Evolutionary conservation across 2,113 vertebrate genomes (phyloP), one percentile per base, ranked within the genome.

Genomic region (Merops nubicus): DNA sequence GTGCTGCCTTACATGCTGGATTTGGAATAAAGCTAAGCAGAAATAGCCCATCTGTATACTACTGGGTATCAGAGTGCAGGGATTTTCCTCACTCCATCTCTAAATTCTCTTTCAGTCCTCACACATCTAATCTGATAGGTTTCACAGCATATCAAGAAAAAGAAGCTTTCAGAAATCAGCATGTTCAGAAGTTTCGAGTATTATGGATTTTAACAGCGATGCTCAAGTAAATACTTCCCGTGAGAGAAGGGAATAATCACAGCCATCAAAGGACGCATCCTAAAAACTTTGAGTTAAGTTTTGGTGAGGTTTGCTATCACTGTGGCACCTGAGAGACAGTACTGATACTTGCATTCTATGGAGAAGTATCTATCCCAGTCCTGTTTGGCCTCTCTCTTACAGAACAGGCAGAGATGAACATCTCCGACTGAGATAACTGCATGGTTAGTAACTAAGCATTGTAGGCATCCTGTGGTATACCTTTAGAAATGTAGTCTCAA

Each of bases 291-390:
- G 9, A 34, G 28, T 3, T n/a, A 54, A 34, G 14, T 53, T 84
- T 54, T 62, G 20, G 20, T 51, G 34, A 42, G 26, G 13, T 65
- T 70, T 48, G 47, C 11, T 19, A 40, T 59, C 43, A 31, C 26
- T 0, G 0, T 26, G 22, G 53, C 34, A 69, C 16, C 34, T 10
- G 8, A 31, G 5, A 40, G 12, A 29, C 40, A 28, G 47, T 43
- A 53, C 3, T 73, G 33, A 84, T 3, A 13, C 14, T 28, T 48
- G 9, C 16, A 40, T 54, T 53, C 42, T 36, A 15, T 2, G 4
- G n/a, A 54, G 77, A 91, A 77, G 21, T 20, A 53, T 53, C 72
- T 54, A 68, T 23, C 21, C 11, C 64, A 59, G n/a, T 20, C 23
- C 59, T 69, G 8, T 54, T 36, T 69, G 38, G 15, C 34, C 21